phyloP scores from a whole-genome alignment of 2,797 vertebrate species.

The Chrysolophus pictus region DNA sequence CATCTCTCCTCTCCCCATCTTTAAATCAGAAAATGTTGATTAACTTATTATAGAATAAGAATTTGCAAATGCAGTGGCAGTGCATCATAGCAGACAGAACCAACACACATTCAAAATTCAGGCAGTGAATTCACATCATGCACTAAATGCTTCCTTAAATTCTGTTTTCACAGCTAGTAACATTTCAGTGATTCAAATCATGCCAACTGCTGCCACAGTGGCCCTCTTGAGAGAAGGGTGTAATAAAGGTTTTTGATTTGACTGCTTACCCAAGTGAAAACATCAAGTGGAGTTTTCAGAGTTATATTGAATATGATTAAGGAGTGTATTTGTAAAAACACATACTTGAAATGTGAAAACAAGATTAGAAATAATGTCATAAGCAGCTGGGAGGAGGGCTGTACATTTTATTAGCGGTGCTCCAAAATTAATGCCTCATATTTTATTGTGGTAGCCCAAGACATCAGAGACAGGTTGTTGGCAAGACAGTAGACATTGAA shows the following conservation, averaged over 20 bases:
- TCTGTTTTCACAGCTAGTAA: neutral
- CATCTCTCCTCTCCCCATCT: neutral
- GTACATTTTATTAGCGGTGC: neutral
- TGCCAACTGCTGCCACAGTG: neutral
- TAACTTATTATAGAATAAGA: neutral
- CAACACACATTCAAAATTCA: neutral
- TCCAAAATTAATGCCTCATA: neutral
- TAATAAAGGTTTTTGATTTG: slow-evolving; percentile 58
- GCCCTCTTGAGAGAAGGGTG: slow-evolving; percentile 39
- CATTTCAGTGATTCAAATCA: slow-evolving; percentile 49
- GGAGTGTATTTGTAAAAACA: slow-evolving; percentile 31
- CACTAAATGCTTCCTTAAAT: neutral
- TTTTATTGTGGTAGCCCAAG: neutral
- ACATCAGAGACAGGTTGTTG: too few relatives aligned
- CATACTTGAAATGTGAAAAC: slow-evolving; percentile 42
- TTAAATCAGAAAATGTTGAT: neutral
- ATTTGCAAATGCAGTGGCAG: neutral
- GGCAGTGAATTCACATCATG: neutral
- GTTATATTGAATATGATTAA: slow-evolving; percentile 48
- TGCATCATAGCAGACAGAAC: neutral
- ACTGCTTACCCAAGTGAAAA: slow-evolving; percentile 54
- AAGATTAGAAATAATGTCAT: slow-evolving; percentile 13
- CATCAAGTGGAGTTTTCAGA: slow-evolving; percentile 44
- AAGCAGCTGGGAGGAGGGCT: neutral
- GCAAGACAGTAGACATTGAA: too few relatives aligned